Conservation (phyloP, 2,113 vertebrate genomes). For the Saccopteryx leptura region DNA sequence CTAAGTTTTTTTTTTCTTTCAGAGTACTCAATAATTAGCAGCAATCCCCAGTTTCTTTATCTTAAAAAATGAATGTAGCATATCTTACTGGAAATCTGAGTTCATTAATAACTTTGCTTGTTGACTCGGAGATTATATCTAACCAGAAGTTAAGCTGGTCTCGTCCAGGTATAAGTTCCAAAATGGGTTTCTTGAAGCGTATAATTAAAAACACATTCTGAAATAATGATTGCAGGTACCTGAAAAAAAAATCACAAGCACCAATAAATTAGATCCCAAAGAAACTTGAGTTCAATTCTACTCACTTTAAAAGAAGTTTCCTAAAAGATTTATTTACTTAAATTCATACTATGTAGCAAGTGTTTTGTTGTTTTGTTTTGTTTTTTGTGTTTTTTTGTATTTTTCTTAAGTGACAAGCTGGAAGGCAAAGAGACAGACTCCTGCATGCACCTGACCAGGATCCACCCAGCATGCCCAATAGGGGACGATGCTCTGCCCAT, state of each 20-base stretch:
- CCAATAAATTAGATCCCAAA: constrained; percentile 57
- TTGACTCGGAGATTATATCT: constrained; percentile 97
- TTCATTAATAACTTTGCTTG: constrained; percentile 92
- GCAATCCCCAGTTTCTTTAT: neutral
- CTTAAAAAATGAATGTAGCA: constrained; percentile 54
- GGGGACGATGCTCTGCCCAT: no score
- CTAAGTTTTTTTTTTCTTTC: constrained; percentile 55
- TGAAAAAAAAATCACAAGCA: constrained; percentile 84
- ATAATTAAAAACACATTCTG: constrained; percentile 97
- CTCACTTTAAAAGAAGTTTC: constrained; percentile 45
- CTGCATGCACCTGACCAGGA: no score
- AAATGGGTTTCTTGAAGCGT: constrained; percentile 93
- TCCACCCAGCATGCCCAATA: no score
- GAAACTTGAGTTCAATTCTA: constrained; percentile 61
- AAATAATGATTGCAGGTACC: constrained; percentile 97
- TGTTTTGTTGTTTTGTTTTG: no score
- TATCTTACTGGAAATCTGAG: constrained; percentile 95
- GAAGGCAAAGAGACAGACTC: no score
- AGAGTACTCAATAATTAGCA: constrained; percentile 9
- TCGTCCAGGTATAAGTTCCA: constrained; percentile 93
- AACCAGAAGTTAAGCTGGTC: constrained; percentile 98
- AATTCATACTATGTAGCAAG: neutral
- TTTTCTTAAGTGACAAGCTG: no score
- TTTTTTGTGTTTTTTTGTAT: no score
- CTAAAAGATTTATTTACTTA: constrained; percentile 37